Evolutionary conservation across 2,888 invertebrate genomes (phyloP).

Genomic region (Spisula solida): DNA sequence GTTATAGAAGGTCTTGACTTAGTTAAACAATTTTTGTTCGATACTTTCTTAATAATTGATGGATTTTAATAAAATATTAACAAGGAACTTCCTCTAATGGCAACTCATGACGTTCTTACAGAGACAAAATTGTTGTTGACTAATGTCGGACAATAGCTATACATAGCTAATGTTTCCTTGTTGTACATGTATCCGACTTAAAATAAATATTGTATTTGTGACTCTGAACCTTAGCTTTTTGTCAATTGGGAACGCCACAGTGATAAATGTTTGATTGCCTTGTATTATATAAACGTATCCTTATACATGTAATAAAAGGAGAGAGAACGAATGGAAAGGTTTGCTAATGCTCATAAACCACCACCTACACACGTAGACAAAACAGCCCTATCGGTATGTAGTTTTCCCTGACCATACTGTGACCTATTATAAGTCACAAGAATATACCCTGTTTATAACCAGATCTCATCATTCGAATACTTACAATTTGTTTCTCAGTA

Average conservation of each 20-base stretch:
- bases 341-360: constrained; percentile 26
- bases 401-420: neutral
- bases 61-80: too few relatives aligned
- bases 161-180: too few relatives aligned
- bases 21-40: too few relatives aligned
- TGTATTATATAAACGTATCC: neutral
- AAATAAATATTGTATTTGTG: too few relatives aligned
- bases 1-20: too few relatives aligned
- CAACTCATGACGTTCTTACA: too few relatives aligned
- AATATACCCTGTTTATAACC: constrained; percentile 16
- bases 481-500: neutral
- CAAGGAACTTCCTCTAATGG: too few relatives aligned
- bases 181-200: too few relatives aligned
- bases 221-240: too few relatives aligned
- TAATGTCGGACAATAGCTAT: too few relatives aligned
- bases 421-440: neutral
- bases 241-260: neutral
- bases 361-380: neutral
- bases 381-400: neutral
- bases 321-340: constrained; percentile 12
- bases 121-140: too few relatives aligned
- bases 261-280: neutral
- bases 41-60: too few relatives aligned
- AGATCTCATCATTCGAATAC: neutral
- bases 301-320: constrained; percentile 13